Evolutionary conservation across 2,113 vertebrate species (phyloP).

Genomic region (Halichoeres trimaculatus): DNA sequence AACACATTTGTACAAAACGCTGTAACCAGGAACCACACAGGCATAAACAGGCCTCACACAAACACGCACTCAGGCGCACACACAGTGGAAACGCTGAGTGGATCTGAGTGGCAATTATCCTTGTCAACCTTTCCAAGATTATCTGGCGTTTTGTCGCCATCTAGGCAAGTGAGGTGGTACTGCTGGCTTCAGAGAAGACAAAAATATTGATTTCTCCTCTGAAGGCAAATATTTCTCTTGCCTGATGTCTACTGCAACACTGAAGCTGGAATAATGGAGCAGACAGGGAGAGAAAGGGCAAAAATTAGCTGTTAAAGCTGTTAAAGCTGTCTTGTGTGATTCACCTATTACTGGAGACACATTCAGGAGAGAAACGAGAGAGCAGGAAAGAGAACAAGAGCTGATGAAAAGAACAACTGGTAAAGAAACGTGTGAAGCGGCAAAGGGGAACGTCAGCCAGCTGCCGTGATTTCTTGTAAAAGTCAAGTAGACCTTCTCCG

Average conservation of each 20-base stretch:
- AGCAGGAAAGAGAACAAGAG: not conserved
- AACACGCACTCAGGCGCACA: slow-evolving; percentile 2
- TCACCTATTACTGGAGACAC: not conserved
- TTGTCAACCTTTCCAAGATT: slow-evolving; percentile 46
- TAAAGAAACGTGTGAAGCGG: slow-evolving; percentile 10
- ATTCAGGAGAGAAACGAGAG: not conserved
- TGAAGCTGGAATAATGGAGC: not conserved
- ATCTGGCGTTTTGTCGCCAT: slow-evolving; percentile 80
- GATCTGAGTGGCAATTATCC: slow-evolving; percentile 44
- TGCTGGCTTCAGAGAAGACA: slow-evolving; percentile 25
- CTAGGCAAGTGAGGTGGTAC: slow-evolving; percentile 72
- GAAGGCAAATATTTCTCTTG: slow-evolving; percentile 20
- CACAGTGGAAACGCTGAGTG: slow-evolving; percentile 32
- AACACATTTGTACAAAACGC: slow-evolving; percentile 45
- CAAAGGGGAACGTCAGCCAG: slow-evolving; percentile 20
- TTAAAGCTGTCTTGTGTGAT: not conserved
- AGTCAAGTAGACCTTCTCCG: slow-evolving; percentile 58
- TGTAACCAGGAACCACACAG: not conserved
- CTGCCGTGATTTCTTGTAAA: slow-evolving; percentile 45
- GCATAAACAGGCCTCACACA: slow-evolving; percentile 15
- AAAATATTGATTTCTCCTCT: slow-evolving; percentile 43
- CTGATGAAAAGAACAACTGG: slow-evolving; percentile 19
- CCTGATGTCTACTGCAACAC: slow-evolving; percentile 9
- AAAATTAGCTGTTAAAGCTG: slow-evolving; percentile 13
- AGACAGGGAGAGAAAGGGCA: not conserved